Evolutionary conservation across 2,113 vertebrate genomes (phyloP), one percentile per base, ranked within the genome.

Genomic region (Atrichornis clamosus): DNA sequence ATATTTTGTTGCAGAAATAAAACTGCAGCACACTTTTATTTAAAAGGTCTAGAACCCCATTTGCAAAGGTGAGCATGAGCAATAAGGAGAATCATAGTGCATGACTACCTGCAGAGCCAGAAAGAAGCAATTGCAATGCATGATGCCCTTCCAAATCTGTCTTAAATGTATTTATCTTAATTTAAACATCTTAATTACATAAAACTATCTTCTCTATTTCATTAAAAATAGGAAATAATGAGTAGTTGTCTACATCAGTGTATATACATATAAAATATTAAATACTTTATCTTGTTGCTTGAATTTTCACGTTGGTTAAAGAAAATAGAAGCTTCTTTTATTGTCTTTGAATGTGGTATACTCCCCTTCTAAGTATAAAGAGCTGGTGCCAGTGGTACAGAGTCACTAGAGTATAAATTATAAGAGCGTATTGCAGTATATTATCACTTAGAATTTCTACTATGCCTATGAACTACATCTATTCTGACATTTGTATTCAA

Each of bases 61-160:
- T 93, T 95, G 41, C 90, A 96, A 94, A 95, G n/a, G 52, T 62
- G 91, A 89, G 73, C 69, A 73, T 47, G 39, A 87, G 28, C 81
- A 91, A 89, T 67, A 30, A 11, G 75, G 39, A 75, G 19, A 75
- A 52, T 75, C 33, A 58, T 47, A 89, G 58, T 5, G 5, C 21
- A 8, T 69, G 26, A 67, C 75, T 81, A 28, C 85, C 74, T 90
- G 67, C 47, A 83, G 62, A 86, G 46, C 7, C 44, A 72, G 30
- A 55, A 49, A 64, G 18, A 17, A 50, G 20, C 7, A 2, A n/a
- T 65, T 27, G 53, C 64, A 55, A 53, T 58, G 8, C 17, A 87
- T 70, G 23, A 39, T 10, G 28, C 4, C 41, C 53, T 86, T 86
- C 15, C 30, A 59, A 67, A 92, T 42, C 10, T 52, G 15, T 67